Conservation (phyloP, 2,888 invertebrate genomes). For the Apamea anceps region DNA sequence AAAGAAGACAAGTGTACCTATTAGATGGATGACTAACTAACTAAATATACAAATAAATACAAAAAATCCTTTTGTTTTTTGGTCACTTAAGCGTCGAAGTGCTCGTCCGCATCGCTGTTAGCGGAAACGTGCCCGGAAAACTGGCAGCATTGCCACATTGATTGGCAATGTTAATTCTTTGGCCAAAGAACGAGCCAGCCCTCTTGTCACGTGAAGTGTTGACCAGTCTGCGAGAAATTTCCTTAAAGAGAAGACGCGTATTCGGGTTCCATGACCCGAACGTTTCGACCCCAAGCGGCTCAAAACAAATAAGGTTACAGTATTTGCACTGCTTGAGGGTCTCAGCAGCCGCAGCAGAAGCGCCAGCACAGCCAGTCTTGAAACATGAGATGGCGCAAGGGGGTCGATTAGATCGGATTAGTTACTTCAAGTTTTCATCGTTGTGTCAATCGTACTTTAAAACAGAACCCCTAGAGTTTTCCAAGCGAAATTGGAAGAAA, state of each 20-base stretch:
- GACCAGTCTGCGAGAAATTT: neutral
- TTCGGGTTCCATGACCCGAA: neutral
- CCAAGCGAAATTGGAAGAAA: conserved; percentile 2
- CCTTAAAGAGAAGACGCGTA: neutral
- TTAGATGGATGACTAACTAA: neutral
- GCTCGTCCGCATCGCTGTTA: neutral
- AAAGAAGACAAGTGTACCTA: neutral
- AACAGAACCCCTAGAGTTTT: neutral
- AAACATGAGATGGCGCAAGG: neutral
- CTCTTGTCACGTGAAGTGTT: neutral
- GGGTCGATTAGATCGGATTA: neutral
- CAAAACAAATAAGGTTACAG: neutral
- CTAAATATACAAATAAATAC: neutral
- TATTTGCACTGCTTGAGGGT: neutral
- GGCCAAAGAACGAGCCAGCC: neutral
- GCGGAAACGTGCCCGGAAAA: neutral
- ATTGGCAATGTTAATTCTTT: neutral
- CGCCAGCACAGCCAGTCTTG: neutral
- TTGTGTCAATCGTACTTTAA: neutral
- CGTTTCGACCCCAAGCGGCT: neutral
- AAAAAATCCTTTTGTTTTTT: neutral
- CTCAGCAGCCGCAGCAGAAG: neutral
- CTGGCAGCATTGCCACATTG: neutral
- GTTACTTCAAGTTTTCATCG: neutral
- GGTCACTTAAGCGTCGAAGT: neutral